Evolutionary conservation across 2,888 invertebrate genomes (phyloP).

Genomic region (Apotomis betuletana): DNA sequence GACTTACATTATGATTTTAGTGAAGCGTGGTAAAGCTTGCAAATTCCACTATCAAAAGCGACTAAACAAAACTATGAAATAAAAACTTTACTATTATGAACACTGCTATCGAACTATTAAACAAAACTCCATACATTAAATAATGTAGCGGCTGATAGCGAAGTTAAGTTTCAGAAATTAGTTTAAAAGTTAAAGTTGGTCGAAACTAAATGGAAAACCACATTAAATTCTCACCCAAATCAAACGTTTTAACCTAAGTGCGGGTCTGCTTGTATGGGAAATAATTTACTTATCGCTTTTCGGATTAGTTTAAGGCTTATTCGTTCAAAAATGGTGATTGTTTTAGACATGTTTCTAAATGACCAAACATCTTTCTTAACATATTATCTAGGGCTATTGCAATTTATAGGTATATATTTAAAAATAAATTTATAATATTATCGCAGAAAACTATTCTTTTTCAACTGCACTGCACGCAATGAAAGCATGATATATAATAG

Average conservation of each 20-base stretch:
- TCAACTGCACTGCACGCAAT: no score
- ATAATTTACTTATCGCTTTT: not conserved
- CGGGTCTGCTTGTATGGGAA: slow-evolving; percentile 19
- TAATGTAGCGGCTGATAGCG: slow-evolving; percentile 19
- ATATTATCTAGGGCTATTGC: no score
- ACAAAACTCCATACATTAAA: slow-evolving; percentile 10
- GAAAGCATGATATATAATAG: no score
- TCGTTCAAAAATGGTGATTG: not conserved
- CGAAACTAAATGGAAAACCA: slow-evolving; percentile 36
- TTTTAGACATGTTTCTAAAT: no score
- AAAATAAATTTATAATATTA: no score
- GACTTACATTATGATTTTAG: no score
- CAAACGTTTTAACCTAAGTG: slow-evolving; percentile 41
- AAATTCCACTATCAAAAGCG: no score
- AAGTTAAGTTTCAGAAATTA: slow-evolving; percentile 40
- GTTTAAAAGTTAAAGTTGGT: slow-evolving; percentile 37
- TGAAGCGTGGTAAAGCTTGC: no score
- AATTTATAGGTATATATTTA: no score
- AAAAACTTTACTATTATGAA: not conserved
- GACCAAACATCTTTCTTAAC: no score
- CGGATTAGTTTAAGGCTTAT: not conserved
- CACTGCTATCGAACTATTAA: not conserved
- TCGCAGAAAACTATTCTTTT: no score
- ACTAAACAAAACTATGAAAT: no score
- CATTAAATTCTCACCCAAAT: slow-evolving; percentile 40